Evolutionary conservation across 2,888 invertebrate species (phyloP), one percentile per base, ranked within the genome.

Genomic region (Tyria jacobaeae): DNA sequence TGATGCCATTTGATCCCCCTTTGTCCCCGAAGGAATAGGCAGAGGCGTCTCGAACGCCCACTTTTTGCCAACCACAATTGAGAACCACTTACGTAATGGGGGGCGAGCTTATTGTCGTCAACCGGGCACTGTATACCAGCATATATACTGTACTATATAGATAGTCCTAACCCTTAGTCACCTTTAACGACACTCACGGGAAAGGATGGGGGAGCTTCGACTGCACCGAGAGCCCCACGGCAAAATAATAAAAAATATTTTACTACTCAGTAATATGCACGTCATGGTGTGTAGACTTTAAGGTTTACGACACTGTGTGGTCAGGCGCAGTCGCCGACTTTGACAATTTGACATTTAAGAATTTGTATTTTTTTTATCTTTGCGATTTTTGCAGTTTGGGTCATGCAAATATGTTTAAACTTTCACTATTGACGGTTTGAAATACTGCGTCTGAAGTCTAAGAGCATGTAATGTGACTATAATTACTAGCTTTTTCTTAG

Each of bases 271-370:
- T 48, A 41, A 35, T 59, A 55, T n/a, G n/a, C n/a, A n/a, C 54
- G 62, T 47, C 57, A 61, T 21, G 51, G 15, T 58, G 27, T 50
- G 56, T 35, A 57, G 44, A 47, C 14, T 59, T 52, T 37, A 24
- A 25, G 44, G 15, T 24, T 58, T 58, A 55, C 50, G 58, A 51
- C 58, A 55, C 41, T 24, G 27, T 15, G 25, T n/a, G n/a, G 9
- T 37, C n/a, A 24, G 48, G 15, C 6, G 48, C 1, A 25, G 24
- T 48, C 27, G 27, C 21, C 44, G 27, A 15, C 9, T 49, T 49
- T 24, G 48, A 49, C 27, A 7, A 49, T 49, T 24, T 27, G 27
- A n/a, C 24, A 37, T 17, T 49, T 49, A 27, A 31, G 37, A 35
- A 27, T 25, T 47, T 15, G 15, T 21, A 17, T 44, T 44, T 21